phyloP scores from a whole-genome alignment of 2,888 invertebrate genomes.

The Limnephilus marmoratus region DNA sequence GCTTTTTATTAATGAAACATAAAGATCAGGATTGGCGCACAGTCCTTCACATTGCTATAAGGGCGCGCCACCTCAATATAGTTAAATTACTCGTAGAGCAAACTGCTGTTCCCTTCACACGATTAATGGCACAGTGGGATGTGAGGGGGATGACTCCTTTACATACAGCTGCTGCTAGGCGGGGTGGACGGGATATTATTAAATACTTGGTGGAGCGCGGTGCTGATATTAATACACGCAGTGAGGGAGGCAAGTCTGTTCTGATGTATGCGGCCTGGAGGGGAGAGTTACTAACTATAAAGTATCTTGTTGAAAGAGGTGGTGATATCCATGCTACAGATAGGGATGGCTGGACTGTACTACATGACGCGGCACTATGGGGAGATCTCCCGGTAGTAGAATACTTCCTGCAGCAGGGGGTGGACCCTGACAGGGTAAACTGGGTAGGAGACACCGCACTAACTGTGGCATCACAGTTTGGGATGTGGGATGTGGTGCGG shows the following conservation, averaged over 20 bases:
- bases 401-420: no score
- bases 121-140: not conserved
- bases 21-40: not conserved
- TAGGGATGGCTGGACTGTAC: accelerated
- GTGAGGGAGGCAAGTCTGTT: not conserved
- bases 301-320: not conserved
- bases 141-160: accelerated
- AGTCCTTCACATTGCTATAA: not conserved
- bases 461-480: no score
- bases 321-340: not conserved
- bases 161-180: not conserved
- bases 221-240: not conserved
- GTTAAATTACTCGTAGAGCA: not conserved
- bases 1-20: not conserved
- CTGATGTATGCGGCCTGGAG: not conserved
- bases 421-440: no score
- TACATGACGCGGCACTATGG: not conserved
- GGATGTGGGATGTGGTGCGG: no score
- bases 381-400: no score
- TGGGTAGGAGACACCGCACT: no score
- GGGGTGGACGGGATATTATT: not conserved
- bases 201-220: not conserved
- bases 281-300: not conserved
- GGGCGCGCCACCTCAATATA: not conserved
- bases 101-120: not conserved